A percentile compares a stretch with the other conserved stretches of the same genome.
phyloP scores from a whole-genome alignment of 2,797 vertebrate species.

The Macropus fuliginosus region DNA sequence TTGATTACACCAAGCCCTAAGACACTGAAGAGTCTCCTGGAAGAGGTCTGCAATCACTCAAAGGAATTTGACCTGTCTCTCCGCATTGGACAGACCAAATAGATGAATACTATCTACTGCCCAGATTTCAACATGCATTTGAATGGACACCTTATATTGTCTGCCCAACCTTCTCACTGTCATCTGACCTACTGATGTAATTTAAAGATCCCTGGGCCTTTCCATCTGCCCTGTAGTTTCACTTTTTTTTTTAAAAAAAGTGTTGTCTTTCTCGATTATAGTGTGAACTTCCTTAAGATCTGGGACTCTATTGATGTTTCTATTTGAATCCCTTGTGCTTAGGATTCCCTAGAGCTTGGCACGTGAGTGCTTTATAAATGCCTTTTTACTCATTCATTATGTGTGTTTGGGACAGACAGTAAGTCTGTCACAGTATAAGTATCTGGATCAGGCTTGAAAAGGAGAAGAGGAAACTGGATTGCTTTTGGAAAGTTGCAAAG shows the following conservation, averaged over 20 bases:
- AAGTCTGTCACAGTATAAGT: not conserved
- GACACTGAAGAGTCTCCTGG: not conserved
- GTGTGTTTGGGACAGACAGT: not conserved
- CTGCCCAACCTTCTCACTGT: not conserved
- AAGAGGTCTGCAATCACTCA: not conserved
- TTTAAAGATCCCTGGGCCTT: not conserved
- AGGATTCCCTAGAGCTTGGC: not conserved
- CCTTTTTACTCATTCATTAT: not conserved
- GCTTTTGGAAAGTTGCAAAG: not conserved
- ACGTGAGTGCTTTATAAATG: not conserved
- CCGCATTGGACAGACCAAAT: not conserved
- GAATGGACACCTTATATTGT: not conserved
- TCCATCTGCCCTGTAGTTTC: not conserved
- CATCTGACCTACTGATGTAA: not conserved
- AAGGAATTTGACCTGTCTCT: not conserved
- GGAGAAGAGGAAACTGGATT: not conserved
- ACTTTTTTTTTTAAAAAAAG: not conserved
- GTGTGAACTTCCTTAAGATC: not conserved
- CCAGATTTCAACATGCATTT: not conserved
- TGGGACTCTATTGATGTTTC: not conserved
- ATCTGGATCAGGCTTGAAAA: not conserved
- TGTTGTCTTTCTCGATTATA: not conserved
- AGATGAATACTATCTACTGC: not conserved
- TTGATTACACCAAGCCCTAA: not conserved
- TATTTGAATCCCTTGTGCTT: not conserved